Evolutionary conservation across 2,888 invertebrate species (phyloP).

Genomic region (Kryphioiulus occultus): DNA sequence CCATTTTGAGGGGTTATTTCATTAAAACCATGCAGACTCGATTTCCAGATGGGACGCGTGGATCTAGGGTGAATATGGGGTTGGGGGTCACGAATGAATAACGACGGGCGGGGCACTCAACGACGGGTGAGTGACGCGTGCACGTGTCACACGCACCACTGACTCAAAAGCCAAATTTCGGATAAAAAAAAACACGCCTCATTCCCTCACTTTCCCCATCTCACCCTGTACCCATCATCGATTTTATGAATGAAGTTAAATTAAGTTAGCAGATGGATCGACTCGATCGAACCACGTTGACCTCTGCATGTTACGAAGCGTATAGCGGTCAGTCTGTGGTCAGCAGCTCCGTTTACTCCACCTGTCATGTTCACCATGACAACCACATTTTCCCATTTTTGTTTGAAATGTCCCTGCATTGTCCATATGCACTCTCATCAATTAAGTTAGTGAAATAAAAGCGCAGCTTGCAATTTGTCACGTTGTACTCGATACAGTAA

Average conservation of each 20-base stretch:
- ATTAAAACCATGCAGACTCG: neutral
- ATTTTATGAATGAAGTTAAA: neutral
- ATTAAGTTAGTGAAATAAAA: too few species aligned
- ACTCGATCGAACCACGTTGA: neutral
- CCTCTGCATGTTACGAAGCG: neutral
- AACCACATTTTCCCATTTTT: too few species aligned
- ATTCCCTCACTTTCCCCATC: too few species aligned
- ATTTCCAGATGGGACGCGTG: slow-evolving; percentile 8
- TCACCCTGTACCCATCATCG: neutral
- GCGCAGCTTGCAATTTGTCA: too few species aligned
- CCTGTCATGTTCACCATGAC: too few species aligned
- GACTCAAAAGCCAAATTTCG: neutral
- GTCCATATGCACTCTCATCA: too few species aligned
- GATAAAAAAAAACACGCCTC: too few species aligned
- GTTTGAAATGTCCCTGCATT: too few species aligned
- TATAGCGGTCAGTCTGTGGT: neutral
- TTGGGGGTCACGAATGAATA: neutral
- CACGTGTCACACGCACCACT: neutral
- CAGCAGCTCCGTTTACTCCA: neutral
- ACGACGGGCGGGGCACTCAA: neutral
- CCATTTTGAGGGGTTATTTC: slow-evolving; percentile 4
- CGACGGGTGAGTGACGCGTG: neutral
- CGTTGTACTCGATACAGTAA: too few species aligned
- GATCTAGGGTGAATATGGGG: neutral
- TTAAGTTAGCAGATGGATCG: neutral